Evolutionary conservation across 2,888 invertebrate species (phyloP), one percentile per base, ranked within the genome.

Genomic region (Salpingus planirostris): DNA sequence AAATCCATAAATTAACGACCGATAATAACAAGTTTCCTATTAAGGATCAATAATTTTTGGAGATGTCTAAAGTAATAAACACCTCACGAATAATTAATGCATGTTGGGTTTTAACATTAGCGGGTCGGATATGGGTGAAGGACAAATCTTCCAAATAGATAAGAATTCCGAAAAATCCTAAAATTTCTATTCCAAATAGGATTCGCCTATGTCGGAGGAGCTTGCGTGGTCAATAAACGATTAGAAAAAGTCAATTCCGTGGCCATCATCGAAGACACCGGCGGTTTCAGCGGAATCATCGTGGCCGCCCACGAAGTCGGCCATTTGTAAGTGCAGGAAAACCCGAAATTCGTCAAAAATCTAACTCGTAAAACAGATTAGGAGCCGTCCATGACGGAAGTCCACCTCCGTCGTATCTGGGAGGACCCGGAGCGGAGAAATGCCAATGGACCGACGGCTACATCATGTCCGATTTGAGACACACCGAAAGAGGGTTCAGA

Each of bases 351-450:
- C 5, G 18, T 8, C 18, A 18, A 18, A 18, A 18, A 18, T 18
- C 13, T 13, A 13, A 3, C 13, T 21, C 21, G 3, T 26, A 22
- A 10, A 40, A 5, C 57, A 92, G 92, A 62, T 65, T 92, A 60
- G 92, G 92, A 40, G 91, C 92, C 50, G 92, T 93, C n/a, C 92
- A 93, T 63, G 92, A 93, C 59, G 92, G 92, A 28, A 91, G 91
- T 45, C 91, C 92, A 2, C 91, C 92, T 21, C 92, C 92, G 3
- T 89, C 89, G 24, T 92, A 93, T 61, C 73, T 93, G 25, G 92
- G 92, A 25, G 92, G 92, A 13, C 92, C 92, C 0, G 92, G 92
- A 10, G 92, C 92, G 11, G 89, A 90, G 61, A 88, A 89, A 57
- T 93, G 92, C 53, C 78, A 90, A 47, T 92, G 92, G 92, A 90